Conservation (phyloP, 2,888 invertebrate genomes). For the Schrankia costaestrigalis region DNA sequence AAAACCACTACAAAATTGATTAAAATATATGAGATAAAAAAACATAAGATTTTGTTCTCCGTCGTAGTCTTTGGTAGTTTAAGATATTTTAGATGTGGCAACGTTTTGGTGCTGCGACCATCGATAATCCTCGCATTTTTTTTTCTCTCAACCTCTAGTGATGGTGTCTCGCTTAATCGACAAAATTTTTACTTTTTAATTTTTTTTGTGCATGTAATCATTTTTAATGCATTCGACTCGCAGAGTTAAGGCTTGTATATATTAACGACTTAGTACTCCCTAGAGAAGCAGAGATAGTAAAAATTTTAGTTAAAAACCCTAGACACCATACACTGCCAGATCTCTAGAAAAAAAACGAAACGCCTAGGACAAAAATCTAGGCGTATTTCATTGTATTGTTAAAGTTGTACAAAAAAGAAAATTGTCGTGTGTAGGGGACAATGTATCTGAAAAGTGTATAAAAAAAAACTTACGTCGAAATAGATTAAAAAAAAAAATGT, state of each 20-base stretch:
- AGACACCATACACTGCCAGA: no score
- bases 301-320: no score
- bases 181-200: neutral
- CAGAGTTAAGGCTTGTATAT: no score
- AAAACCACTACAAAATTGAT: slow-evolving; percentile 22
- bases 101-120: slow-evolving; percentile 35
- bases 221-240: no score
- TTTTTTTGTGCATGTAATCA: no score
- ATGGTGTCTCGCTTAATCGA: slow-evolving; percentile 8
- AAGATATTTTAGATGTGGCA: slow-evolving; percentile 37
- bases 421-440: no score
- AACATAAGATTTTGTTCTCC: slow-evolving; percentile 13
- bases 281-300: no score
- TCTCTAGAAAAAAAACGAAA: no score
- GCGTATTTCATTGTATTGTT: no score
- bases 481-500: slow-evolving; percentile 9
- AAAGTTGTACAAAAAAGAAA: slow-evolving; percentile 32
- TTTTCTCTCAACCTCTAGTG: slow-evolving; percentile 11
- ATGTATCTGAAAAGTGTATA: slow-evolving; percentile 8
- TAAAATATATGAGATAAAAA: slow-evolving; percentile 32
- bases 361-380: no score
- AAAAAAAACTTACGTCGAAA: slow-evolving; percentile 5
- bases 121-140: slow-evolving; percentile 35
- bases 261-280: no score
- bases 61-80: slow-evolving; percentile 33